These are phyloP conservation scores for Cyclophora albipunctata DNA, from an alignment of 2,888 invertebrate genomes.

Conservation along the genomic window DNA sequence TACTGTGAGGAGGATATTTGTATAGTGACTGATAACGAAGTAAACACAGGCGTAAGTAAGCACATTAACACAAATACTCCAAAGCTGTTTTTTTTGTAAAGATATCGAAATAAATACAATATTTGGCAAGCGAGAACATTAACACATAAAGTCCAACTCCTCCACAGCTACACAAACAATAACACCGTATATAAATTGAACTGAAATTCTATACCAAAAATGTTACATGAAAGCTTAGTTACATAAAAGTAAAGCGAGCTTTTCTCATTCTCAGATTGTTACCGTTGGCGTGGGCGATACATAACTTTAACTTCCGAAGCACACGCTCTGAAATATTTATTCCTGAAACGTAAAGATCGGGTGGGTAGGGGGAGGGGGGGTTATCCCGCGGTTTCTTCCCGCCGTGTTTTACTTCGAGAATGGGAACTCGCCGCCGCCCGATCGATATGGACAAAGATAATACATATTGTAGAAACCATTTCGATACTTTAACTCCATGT, in stretches of 20 bases:
- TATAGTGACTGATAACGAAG: too few relatives aligned
- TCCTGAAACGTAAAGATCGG: slow-evolving; percentile 76
- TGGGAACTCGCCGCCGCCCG: slow-evolving; percentile 74
- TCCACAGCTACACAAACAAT: too few relatives aligned
- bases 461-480: slow-evolving; percentile 33
- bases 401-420: slow-evolving; percentile 75
- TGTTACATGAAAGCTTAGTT: slow-evolving; percentile 37
- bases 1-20: too few relatives aligned
- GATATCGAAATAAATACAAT: too few relatives aligned
- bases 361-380: slow-evolving; percentile 46
- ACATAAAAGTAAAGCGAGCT: slow-evolving; percentile 57
- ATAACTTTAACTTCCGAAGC: slow-evolving; percentile 74
- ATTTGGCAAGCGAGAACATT: too few relatives aligned
- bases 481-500: slow-evolving; percentile 3
- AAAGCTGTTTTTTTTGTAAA: too few relatives aligned
- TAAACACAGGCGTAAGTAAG: too few relatives aligned
- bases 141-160: too few relatives aligned
- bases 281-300: slow-evolving; percentile 66
- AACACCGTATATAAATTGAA: too few relatives aligned
- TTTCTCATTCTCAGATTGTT: slow-evolving; percentile 71
- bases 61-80: too few relatives aligned
- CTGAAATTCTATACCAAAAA: slow-evolving; percentile 23
- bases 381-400: slow-evolving; percentile 75
- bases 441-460: slow-evolving; percentile 73
- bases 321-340: slow-evolving; percentile 76